A percentile compares a stretch with the other conserved stretches of the same genome.
Evolutionary conservation across 2,888 invertebrate genomes (phyloP).

Genomic region (Parascotia fuliginaria): DNA sequence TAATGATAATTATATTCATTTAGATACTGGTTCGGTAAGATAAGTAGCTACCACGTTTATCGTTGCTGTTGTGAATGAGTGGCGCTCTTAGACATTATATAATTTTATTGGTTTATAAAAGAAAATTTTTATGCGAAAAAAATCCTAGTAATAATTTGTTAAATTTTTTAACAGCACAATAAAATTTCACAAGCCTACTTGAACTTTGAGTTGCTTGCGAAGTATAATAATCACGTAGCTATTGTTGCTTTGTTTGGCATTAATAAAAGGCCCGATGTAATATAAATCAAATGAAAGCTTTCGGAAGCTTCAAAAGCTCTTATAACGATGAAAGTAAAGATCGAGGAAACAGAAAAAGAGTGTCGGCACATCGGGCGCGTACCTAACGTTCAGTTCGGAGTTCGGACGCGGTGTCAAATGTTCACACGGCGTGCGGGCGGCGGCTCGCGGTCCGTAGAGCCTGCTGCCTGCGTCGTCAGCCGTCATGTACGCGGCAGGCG

Average conservation of each 20-base stretch:
- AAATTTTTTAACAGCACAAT: slow-evolving; percentile 8
- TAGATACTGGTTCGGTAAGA: slow-evolving; percentile 19
- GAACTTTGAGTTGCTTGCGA: slow-evolving; percentile 6
- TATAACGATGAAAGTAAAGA: slow-evolving; percentile 32
- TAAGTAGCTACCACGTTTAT: slow-evolving; percentile 24
- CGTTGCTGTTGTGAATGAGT: slow-evolving; percentile 8
- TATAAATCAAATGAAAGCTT: slow-evolving; percentile 36
- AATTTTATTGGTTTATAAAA: not conserved
- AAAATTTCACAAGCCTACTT: slow-evolving; percentile 7
- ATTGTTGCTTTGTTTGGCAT: slow-evolving; percentile 18
- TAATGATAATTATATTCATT: slow-evolving; percentile 35
- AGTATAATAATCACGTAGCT: slow-evolving; percentile 9
- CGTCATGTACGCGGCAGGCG: not conserved
- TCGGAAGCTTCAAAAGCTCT: slow-evolving; percentile 32
- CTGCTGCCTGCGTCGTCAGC: too few relatives aligned
- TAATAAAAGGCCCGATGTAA: slow-evolving; percentile 25
- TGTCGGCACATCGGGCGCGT: slow-evolving; percentile 33
- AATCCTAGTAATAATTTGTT: slow-evolving; percentile 11
- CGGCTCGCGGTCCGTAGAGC: not conserved
- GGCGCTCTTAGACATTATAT: not conserved
- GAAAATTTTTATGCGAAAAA: not conserved
- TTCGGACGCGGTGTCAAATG: slow-evolving; percentile 49
- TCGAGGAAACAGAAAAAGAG: slow-evolving; percentile 35
- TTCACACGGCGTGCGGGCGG: slow-evolving; percentile 51
- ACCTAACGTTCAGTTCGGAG: too few relatives aligned